A percentile compares a stretch with the other conserved stretches of the same genome.
phyloP scores from a whole-genome alignment of 2,888 invertebrate species.

The Stegana nigrithorax region DNA sequence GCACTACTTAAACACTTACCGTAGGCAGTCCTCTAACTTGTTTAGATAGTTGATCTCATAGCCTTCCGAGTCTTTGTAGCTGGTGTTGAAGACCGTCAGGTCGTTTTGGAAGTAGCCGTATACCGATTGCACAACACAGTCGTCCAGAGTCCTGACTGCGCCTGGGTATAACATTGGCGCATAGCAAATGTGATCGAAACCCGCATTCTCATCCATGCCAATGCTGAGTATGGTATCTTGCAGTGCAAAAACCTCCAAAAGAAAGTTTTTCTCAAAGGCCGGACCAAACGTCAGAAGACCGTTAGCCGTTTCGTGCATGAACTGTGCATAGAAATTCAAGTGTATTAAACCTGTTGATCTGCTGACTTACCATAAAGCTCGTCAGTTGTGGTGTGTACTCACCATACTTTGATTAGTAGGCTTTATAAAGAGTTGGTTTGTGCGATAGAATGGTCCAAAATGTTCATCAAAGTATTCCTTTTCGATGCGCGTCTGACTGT shows the following conservation, averaged over 20 bases:
- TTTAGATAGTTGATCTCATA: slow-evolving; percentile 69
- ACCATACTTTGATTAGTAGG: slow-evolving; percentile 72
- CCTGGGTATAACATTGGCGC: slow-evolving; percentile 82
- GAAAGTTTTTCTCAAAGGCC: slow-evolving; percentile 81
- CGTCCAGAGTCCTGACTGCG: slow-evolving; percentile 70
- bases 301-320: slow-evolving; percentile 66
- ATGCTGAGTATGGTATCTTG: slow-evolving; percentile 76
- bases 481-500: slow-evolving; percentile 83
- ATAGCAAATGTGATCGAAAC: slow-evolving; percentile 81
- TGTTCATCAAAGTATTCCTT: slow-evolving; percentile 88
- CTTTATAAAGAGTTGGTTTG: slow-evolving; percentile 88
- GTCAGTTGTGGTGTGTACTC: slow-evolving; percentile 41
- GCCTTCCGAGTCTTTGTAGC: slow-evolving; percentile 55
- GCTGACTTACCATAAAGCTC: background rate
- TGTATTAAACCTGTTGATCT: background rate
- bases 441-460: slow-evolving; percentile 90
- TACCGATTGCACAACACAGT: slow-evolving; percentile 86
- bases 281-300: slow-evolving; percentile 77
- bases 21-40: slow-evolving; percentile 62
- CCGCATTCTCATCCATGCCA: slow-evolving; percentile 71
- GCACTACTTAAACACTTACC: slow-evolving; percentile 42
- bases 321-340: slow-evolving; percentile 40
- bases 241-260: slow-evolving; percentile 78
- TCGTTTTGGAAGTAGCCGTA: slow-evolving; percentile 82
- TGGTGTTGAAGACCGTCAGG: slow-evolving; percentile 69